These are phyloP conservation scores for Pemphredon lugubris DNA, from an alignment of 2,888 invertebrate species.

Conservation along the genomic window DNA sequence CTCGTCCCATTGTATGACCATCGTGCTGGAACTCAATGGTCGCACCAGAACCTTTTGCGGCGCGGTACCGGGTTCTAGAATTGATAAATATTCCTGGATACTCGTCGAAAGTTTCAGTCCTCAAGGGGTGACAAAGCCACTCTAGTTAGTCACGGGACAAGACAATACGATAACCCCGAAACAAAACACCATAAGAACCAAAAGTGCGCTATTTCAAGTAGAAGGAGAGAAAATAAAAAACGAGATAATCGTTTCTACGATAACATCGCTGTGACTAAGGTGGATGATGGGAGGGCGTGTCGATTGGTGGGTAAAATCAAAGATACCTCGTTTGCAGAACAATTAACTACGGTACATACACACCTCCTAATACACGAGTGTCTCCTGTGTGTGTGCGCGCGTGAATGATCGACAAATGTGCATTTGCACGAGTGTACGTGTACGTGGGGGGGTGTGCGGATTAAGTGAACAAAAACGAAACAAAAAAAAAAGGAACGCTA, in stretches of 20 bases:
- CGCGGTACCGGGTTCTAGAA: conserved; percentile 95
- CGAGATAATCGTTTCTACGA: conserved; percentile 19
- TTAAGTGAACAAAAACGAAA: conserved; percentile 7
- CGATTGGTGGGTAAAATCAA: too few relatives aligned
- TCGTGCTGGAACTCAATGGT: conserved; percentile 96
- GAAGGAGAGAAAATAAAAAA: not conserved
- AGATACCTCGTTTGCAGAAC: not conserved
- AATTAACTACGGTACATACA: conserved; percentile 38
- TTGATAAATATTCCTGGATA: too few relatives aligned
- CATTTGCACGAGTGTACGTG: not conserved
- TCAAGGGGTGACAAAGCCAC: conserved; percentile 19
- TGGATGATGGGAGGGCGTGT: too few relatives aligned
- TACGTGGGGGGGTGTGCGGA: too few relatives aligned
- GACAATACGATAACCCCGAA: conserved; percentile 25
- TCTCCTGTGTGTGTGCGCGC: not conserved
- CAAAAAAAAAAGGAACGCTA: conserved; percentile 3
- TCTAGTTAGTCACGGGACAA: conserved; percentile 56
- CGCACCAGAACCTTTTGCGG: conserved; percentile 96
- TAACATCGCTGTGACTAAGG: too few relatives aligned
- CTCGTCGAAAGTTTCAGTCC: not conserved
- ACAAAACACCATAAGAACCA: conserved; percentile 43
- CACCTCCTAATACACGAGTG: not conserved
- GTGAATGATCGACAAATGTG: not conserved
- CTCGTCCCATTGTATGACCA: conserved; percentile 99
- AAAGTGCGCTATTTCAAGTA: conserved; percentile 17